Conservation (phyloP, 30 jellyfish, hydroid and myxozoan genomes). For the Chrysaora quinquecirrha region DNA sequence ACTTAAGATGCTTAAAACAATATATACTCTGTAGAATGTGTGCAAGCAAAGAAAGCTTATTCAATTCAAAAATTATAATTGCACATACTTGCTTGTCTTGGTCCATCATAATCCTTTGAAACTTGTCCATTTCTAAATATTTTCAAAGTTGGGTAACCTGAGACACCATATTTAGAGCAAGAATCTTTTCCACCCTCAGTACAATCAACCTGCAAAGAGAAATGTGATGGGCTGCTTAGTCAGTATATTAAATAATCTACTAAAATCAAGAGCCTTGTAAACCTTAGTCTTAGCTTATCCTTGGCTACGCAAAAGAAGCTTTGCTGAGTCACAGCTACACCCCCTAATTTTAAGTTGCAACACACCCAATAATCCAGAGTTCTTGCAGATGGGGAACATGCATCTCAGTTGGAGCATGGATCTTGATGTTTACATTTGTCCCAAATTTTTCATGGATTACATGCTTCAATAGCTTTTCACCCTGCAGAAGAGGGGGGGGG, state of each 20-base stretch:
- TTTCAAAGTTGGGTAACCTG: constrained; percentile 96
- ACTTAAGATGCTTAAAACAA: not conserved
- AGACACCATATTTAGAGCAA: constrained; percentile 82
- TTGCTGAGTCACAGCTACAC: too few relatives aligned
- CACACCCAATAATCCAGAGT: too few relatives aligned
- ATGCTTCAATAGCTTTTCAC: too few relatives aligned
- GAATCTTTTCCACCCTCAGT: constrained; percentile 91
- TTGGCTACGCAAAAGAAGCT: too few relatives aligned
- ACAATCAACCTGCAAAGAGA: constrained; percentile 81
- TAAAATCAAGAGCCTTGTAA: not conserved
- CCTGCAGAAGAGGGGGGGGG: too few relatives aligned
- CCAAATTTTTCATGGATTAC: too few relatives aligned
- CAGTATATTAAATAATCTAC: not conserved
- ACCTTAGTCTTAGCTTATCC: not conserved
- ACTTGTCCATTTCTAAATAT: constrained; percentile 80
- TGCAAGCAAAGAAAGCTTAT: not conserved
- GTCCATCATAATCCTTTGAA: constrained; percentile 91
- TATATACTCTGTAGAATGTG: not conserved
- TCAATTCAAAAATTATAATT: not conserved
- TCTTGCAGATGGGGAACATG: too few relatives aligned
- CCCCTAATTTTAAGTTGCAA: too few relatives aligned
- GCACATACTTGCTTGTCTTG: constrained; percentile 68
- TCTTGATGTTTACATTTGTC: too few relatives aligned
- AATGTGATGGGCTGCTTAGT: not conserved
- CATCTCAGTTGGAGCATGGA: too few relatives aligned